These are phyloP conservation scores for Drosophila trapezifrons DNA, from an alignment of 1,140 invertebrate species.

Conservation along the genomic window DNA sequence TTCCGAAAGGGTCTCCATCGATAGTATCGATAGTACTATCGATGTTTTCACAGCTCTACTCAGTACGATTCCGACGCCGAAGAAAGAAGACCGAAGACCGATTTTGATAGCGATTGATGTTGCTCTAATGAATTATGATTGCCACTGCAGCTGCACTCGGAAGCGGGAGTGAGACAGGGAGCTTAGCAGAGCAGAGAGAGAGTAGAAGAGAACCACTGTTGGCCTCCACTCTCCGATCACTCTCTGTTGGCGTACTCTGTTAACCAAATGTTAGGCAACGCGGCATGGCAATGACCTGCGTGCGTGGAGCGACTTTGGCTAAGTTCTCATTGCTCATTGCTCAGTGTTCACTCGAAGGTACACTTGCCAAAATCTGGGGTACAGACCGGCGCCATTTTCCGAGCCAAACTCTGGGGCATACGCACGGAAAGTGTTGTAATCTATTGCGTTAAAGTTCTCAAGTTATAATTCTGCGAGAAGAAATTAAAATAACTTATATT, in stretches of 20 bases:
- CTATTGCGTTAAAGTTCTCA: background rate
- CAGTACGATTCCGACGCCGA: background rate
- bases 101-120: conserved; percentile 62
- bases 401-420: background rate
- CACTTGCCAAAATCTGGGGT: conserved; percentile 5
- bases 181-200: conserved; percentile 21
- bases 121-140: conserved; percentile 74
- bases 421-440: no score
- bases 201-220: conserved; percentile 30
- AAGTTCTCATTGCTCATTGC: conserved; percentile 43
- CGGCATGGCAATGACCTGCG: conserved; percentile 55
- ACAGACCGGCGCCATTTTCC: no score
- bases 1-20: no score
- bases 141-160: conserved; percentile 19
- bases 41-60: no score
- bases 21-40: no score
- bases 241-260: conserved; percentile 28
- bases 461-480: background rate
- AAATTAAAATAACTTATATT: no score
- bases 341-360: conserved; percentile 23
- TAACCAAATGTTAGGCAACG: conserved; percentile 35
- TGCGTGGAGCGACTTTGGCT: conserved; percentile 45
- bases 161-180: background rate
- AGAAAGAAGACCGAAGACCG: conserved; percentile 9
- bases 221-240: background rate